A percentile compares a stretch with the other conserved stretches of the same genome.
Evolutionary conservation across 2,113 vertebrate genomes (phyloP).

Genomic region (Sitta europaea): DNA sequence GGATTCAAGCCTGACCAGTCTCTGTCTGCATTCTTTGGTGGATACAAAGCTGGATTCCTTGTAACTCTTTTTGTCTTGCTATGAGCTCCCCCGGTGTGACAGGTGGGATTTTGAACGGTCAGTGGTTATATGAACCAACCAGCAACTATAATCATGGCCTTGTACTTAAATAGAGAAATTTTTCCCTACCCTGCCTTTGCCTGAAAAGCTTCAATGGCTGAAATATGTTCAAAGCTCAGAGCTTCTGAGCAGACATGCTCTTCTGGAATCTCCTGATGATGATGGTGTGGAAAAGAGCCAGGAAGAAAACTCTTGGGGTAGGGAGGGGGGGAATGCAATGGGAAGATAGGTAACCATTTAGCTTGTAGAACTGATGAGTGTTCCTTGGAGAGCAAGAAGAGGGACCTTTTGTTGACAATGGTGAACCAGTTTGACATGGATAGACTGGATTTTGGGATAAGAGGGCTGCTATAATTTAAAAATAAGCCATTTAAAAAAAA

Average conservation of each 20-base stretch:
- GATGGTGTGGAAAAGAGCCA: background rate
- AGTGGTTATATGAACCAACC: background rate
- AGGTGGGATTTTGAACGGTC: background rate
- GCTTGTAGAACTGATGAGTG: background rate
- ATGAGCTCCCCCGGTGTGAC: background rate
- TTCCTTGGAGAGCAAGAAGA: background rate
- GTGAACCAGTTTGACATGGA: background rate
- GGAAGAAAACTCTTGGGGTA: background rate
- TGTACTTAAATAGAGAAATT: background rate
- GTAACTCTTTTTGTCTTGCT: background rate
- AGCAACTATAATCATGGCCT: background rate
- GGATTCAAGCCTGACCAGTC: background rate
- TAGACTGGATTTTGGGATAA: background rate
- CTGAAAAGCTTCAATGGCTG: background rate
- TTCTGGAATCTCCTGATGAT: background rate
- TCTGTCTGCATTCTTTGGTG: background rate
- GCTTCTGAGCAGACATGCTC: background rate
- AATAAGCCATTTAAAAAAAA: fast-evolving
- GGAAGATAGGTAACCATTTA: background rate
- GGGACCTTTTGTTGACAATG: background rate
- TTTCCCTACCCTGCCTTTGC: background rate
- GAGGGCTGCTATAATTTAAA: background rate
- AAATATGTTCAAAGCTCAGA: background rate
- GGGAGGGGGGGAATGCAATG: fast-evolving
- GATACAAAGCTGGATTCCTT: background rate